These are phyloP conservation scores for Biston betularia DNA, from an alignment of 2,888 invertebrate species.

Conservation along the genomic window DNA sequence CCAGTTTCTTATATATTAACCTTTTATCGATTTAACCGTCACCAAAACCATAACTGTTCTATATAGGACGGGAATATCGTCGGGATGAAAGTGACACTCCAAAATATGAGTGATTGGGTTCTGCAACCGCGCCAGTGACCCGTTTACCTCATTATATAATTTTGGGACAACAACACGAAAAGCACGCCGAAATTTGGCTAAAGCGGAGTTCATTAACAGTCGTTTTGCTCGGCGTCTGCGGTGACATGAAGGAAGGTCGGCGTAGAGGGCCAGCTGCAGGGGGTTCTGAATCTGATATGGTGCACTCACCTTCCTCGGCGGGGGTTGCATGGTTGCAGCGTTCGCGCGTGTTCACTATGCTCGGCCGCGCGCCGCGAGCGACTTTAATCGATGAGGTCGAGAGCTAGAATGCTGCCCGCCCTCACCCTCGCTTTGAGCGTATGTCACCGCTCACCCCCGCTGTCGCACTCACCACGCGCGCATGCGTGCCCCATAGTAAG, in stretches of 20 bases:
- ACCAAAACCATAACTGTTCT: constrained; percentile 29
- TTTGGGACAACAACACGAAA: constrained; percentile 27
- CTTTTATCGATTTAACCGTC: constrained; percentile 45
- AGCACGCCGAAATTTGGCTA: constrained; percentile 15
- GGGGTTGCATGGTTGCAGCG: constrained; percentile 90
- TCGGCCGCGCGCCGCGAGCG: constrained; percentile 46
- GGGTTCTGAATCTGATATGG: constrained; percentile 15
- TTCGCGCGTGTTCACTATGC: constrained; percentile 21
- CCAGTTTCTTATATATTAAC: constrained; percentile 27
- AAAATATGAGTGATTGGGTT: constrained; percentile 1
- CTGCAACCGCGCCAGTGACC: constrained; percentile 5
- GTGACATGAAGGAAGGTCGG: background rate
- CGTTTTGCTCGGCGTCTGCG: constrained; percentile 1
- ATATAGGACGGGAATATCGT: constrained; percentile 16
- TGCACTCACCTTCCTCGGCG: constrained; percentile 92
- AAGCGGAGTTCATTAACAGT: constrained; percentile 10
- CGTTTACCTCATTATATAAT: constrained; percentile 39
- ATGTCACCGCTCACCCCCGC: constrained; percentile 34
- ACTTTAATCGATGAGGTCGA: constrained; percentile 62
- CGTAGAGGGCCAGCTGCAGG: background rate
- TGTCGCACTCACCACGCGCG: constrained; percentile 38
- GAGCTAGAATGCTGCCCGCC: constrained; percentile 62
- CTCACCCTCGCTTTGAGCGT: constrained; percentile 36
- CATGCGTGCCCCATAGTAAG: constrained; percentile 9
- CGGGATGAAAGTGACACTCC: constrained; percentile 5